Evolutionary conservation across 2,888 invertebrate genomes (phyloP).

Genomic region (Nephrotoma flavescens): DNA sequence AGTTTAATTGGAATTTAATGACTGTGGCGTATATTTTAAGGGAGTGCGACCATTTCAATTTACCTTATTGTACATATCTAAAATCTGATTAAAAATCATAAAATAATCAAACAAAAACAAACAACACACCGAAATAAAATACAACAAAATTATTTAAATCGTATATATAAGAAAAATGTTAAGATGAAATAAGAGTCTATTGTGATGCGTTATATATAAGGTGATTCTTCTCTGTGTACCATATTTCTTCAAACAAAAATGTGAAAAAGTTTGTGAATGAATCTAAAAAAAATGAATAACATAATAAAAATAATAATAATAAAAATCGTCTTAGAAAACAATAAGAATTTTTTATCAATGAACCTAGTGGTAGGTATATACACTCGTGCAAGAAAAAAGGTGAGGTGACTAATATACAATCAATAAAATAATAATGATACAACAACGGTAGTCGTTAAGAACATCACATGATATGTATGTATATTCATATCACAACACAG

Average conservation of each 20-base stretch:
- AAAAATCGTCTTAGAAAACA: background rate
- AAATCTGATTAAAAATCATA: background rate
- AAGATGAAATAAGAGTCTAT: background rate
- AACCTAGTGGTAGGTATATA: background rate
- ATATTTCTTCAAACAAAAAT: background rate
- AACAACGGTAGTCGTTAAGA: background rate
- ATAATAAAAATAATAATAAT: background rate
- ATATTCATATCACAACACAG: background rate
- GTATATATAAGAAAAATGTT: background rate
- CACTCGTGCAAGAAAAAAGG: background rate
- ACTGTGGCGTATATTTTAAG: background rate
- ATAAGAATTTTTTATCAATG: background rate
- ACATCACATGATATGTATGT: background rate
- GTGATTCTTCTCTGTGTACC: background rate
- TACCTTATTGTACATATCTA: background rate
- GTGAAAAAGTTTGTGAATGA: background rate
- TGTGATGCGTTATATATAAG: background rate
- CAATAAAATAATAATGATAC: background rate
- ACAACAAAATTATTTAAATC: background rate
- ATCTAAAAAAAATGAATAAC: background rate
- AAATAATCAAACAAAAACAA: background rate
- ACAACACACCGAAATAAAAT: background rate
- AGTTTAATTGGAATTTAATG: background rate
- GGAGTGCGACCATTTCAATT: background rate
- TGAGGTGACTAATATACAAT: background rate